Evolutionary conservation across 2,888 invertebrate genomes (phyloP).

Genomic region (Scaptomyza reducta): DNA sequence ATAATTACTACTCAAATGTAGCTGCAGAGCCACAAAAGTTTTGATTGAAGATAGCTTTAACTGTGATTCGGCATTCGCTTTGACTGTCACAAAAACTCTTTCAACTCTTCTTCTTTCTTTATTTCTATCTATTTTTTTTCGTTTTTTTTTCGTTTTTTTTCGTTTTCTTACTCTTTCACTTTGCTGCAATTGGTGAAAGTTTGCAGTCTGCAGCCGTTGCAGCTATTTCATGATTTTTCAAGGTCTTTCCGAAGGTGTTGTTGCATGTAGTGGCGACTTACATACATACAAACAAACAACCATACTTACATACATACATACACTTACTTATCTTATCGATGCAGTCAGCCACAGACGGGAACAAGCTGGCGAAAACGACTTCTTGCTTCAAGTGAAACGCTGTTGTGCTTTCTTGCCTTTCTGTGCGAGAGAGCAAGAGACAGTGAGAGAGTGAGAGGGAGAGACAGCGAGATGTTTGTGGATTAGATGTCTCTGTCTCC

Average conservation of each 20-base stretch:
- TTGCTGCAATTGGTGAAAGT: slow-evolving; percentile 66
- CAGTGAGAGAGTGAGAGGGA: not conserved
- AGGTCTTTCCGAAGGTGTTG: slow-evolving; percentile 66
- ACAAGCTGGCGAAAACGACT: slow-evolving; percentile 6
- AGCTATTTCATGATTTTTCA: slow-evolving; percentile 67
- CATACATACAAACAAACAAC: slow-evolving; percentile 9
- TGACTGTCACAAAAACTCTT: slow-evolving; percentile 11
- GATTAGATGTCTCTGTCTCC: slow-evolving; percentile 2
- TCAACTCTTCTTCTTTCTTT: not conserved
- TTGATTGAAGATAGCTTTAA: slow-evolving; percentile 37
- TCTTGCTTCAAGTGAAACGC: slow-evolving; percentile 10
- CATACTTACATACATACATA: not conserved
- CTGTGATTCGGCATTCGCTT: slow-evolving; percentile 29
- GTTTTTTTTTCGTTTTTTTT: not conserved
- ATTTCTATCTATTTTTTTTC: not conserved
- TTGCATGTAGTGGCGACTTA: slow-evolving; percentile 14
- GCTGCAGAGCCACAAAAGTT: slow-evolving; percentile 16
- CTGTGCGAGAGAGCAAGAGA: not conserved
- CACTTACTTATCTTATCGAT: slow-evolving; percentile 3
- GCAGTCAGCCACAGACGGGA: slow-evolving; percentile 9
- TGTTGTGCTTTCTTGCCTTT: not conserved
- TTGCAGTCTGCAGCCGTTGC: slow-evolving; percentile 38
- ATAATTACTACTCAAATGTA: slow-evolving; percentile 17
- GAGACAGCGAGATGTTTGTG: not conserved
- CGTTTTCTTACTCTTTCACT: not conserved